phyloP scores from a whole-genome alignment of 2,113 vertebrate species.

The Anseranas semipalmata region DNA sequence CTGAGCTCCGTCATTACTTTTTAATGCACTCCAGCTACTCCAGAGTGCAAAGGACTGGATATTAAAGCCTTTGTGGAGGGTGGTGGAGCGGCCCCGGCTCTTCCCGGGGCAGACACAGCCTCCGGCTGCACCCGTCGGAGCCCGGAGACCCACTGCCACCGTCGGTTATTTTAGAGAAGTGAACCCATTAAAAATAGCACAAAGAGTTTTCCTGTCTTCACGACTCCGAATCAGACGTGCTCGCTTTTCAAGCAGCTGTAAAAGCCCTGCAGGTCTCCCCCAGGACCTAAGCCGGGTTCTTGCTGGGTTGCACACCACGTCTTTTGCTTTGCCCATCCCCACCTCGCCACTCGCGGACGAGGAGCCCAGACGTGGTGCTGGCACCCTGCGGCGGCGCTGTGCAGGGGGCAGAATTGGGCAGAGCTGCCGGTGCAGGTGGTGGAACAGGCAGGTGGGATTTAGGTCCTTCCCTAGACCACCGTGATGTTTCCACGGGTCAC shows the following conservation, averaged over 20 bases:
- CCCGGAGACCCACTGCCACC: neutral
- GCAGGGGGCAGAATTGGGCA: neutral
- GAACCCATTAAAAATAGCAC: neutral
- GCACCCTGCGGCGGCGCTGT: no score
- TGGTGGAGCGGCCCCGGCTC: neutral
- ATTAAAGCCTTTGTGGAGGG: neutral
- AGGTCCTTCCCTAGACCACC: neutral
- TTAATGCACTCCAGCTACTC: neutral
- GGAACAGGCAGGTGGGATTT: neutral
- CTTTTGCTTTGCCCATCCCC: neutral
- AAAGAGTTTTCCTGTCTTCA: neutral
- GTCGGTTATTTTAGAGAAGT: neutral
- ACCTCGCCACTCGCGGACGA: neutral
- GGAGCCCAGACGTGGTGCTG: neutral
- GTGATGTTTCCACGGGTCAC: neutral
- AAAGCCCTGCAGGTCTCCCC: neutral
- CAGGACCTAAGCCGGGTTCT: fast-evolving
- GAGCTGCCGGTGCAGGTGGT: neutral
- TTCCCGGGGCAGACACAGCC: neutral
- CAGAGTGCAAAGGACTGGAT: neutral
- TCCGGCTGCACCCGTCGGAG: neutral
- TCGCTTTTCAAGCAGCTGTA: neutral
- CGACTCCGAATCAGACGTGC: neutral
- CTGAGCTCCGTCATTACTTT: neutral
- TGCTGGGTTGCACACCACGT: fast-evolving